Percentiles rank a stretch among this genome's conserved stretches.
phyloP scores from a whole-genome alignment of 2,888 invertebrate species.

The Drosophila anomelani region DNA sequence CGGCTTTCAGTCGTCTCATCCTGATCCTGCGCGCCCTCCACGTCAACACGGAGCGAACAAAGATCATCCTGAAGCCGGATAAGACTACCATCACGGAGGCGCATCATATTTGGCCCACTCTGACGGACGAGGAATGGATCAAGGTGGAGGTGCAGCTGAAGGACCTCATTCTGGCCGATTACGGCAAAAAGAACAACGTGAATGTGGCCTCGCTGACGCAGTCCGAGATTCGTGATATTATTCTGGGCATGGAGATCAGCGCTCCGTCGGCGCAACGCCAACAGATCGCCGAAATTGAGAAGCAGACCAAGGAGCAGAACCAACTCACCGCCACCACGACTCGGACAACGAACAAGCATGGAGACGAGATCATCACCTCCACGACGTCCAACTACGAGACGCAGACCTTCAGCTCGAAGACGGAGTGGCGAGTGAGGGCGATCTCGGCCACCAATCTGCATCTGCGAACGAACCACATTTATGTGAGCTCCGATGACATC shows the following conservation, averaged over 20 bases:
- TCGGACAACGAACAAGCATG: constrained; percentile 99
- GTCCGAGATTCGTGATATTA: constrained; percentile 99
- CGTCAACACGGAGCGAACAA: constrained; percentile 99
- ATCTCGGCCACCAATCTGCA: constrained; percentile 99
- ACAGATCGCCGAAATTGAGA: constrained; percentile 99
- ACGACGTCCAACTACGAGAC: constrained; percentile 99
- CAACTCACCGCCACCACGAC: constrained; percentile 99
- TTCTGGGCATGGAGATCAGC: constrained; percentile 99
- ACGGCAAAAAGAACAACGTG: constrained; percentile 99
- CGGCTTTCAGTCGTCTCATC: constrained; percentile 98
- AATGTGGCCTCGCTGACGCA: constrained; percentile 99
- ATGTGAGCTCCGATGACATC: constrained; percentile 99
- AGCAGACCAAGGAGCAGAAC: constrained; percentile 99
- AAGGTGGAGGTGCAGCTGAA: constrained; percentile 99
- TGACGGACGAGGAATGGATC: constrained; percentile 99
- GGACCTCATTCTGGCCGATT: constrained; percentile 99
- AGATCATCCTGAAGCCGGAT: constrained; percentile 99
- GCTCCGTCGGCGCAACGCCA: constrained; percentile 99
- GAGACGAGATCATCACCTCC: constrained; percentile 99
- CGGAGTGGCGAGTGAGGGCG: constrained; percentile 99
- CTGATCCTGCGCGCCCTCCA: constrained; percentile 98
- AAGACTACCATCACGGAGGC: constrained; percentile 99
- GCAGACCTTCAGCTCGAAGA: constrained; percentile 98
- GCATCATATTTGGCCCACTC: constrained; percentile 99
- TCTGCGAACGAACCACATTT: constrained; percentile 99